Conservation (phyloP, 2,888 invertebrate species). For the Phytoseiulus persimilis region DNA sequence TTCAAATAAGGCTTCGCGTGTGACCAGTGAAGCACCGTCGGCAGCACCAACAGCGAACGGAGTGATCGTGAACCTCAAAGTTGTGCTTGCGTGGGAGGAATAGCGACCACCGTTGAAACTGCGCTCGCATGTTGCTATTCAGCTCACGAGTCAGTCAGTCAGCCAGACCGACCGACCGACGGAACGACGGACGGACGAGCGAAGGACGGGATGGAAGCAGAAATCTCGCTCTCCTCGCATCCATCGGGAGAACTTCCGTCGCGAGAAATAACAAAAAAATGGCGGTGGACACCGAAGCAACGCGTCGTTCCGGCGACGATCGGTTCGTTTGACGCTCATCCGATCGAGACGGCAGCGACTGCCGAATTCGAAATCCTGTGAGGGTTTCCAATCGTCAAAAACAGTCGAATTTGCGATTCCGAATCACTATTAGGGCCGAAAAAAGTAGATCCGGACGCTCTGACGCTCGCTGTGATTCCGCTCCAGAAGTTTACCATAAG, state of each 20-base stretch:
- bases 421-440: neutral
- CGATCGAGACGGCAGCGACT: neutral
- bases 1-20: neutral
- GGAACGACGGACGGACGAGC: neutral
- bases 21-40: neutral
- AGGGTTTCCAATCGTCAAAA: neutral
- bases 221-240: neutral
- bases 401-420: neutral
- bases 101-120: neutral
- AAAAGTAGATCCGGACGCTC: neutral
- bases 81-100: neutral
- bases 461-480: neutral
- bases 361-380: neutral
- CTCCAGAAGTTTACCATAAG: neutral
- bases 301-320: neutral
- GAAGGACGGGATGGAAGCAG: neutral
- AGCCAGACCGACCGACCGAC: neutral
- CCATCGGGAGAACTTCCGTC: neutral
- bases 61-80: constrained; percentile 5
- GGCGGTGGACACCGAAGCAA: neutral
- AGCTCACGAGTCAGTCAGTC: neutral
- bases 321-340: neutral
- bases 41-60: neutral
- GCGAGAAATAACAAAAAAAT: neutral
- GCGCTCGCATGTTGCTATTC: neutral